Evolutionary conservation across 2,888 invertebrate species (phyloP).

Genomic region (Digitonthophagus gazella): DNA sequence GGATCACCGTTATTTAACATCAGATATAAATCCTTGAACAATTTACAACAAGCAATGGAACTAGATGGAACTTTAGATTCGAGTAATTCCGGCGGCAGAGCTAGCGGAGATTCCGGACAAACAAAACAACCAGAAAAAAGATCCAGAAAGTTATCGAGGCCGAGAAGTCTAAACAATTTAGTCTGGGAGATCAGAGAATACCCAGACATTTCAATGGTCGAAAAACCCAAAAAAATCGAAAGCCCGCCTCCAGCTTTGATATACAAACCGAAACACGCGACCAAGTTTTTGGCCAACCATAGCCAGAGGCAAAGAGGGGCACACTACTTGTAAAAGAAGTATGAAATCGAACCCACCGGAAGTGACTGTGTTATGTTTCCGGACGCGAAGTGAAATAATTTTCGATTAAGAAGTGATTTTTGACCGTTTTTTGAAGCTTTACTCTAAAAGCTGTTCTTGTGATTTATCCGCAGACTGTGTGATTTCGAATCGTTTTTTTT

Average conservation of each 20-base stretch:
- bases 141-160: slow-evolving; percentile 76
- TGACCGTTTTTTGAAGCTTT: slow-evolving; percentile 13
- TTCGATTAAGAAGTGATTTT: slow-evolving; percentile 16
- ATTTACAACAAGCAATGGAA: slow-evolving; percentile 72
- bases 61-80: slow-evolving; percentile 79
- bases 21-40: slow-evolving; percentile 67
- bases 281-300: slow-evolving; percentile 32
- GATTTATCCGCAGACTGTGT: slow-evolving; percentile 21
- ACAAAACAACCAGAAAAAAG: slow-evolving; percentile 81
- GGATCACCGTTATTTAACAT: slow-evolving; percentile 77
- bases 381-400: slow-evolving; percentile 18
- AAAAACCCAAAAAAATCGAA: slow-evolving; percentile 46
- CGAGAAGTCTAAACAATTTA: slow-evolving; percentile 82
- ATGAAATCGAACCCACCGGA: slow-evolving; percentile 3
- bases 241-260: slow-evolving; percentile 49
- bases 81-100: slow-evolving; percentile 83
- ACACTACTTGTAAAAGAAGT: slow-evolving; percentile 34
- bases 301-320: slow-evolving; percentile 35
- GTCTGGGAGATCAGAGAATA: slow-evolving; percentile 68
- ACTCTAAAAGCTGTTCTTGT: slow-evolving; percentile 16
- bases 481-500: slow-evolving; percentile 4
- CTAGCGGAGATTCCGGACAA: slow-evolving; percentile 76
- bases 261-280: slow-evolving; percentile 33
- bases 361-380: slow-evolving; percentile 23
- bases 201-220: slow-evolving; percentile 47